A percentile compares a stretch with the other conserved stretches of the same genome.
Conservation (phyloP, 2,888 invertebrate genomes). For the Drosophila colorata region DNA sequence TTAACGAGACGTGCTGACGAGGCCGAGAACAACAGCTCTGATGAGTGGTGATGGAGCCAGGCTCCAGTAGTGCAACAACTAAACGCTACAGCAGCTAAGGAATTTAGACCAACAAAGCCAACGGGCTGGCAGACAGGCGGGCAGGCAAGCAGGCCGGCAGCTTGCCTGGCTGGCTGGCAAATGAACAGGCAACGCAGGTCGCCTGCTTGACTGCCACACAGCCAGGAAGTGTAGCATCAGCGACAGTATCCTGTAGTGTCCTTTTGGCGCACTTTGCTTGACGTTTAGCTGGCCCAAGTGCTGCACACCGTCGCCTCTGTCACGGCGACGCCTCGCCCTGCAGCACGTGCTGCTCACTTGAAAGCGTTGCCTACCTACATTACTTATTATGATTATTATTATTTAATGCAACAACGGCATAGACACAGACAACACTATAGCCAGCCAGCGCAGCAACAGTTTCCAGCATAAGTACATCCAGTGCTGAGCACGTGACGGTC, state of each 20-base stretch:
- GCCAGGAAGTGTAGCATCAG: constrained; percentile 78
- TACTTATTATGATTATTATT: constrained; percentile 79
- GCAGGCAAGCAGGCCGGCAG: constrained; percentile 7
- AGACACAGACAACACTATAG: constrained; percentile 46
- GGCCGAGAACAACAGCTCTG: constrained; percentile 50
- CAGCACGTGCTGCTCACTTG: constrained; percentile 56
- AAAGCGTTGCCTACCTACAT: constrained; percentile 68
- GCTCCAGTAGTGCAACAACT: constrained; percentile 55
- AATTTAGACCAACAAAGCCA: constrained; percentile 68
- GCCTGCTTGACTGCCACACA: constrained; percentile 32
- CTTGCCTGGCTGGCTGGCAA: constrained; percentile 49
- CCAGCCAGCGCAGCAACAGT: constrained; percentile 65
- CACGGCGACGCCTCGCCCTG: constrained; percentile 18
- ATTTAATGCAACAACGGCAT: constrained; percentile 71
- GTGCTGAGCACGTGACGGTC: constrained; percentile 53
- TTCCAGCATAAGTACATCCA: constrained; percentile 30
- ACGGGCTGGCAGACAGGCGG: constrained; percentile 18
- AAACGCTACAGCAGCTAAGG: constrained; percentile 66
- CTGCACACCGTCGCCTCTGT: constrained; percentile 6
- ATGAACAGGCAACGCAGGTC: constrained; percentile 68
- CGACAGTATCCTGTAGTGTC: constrained; percentile 79
- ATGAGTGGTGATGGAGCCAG: constrained; percentile 52
- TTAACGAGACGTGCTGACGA: constrained; percentile 67
- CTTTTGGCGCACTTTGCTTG: constrained; percentile 78
- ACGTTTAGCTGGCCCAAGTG: constrained; percentile 70